Evolutionary conservation across 2,113 vertebrate species (phyloP).

Genomic region (Austrofundulus limnaeus): DNA sequence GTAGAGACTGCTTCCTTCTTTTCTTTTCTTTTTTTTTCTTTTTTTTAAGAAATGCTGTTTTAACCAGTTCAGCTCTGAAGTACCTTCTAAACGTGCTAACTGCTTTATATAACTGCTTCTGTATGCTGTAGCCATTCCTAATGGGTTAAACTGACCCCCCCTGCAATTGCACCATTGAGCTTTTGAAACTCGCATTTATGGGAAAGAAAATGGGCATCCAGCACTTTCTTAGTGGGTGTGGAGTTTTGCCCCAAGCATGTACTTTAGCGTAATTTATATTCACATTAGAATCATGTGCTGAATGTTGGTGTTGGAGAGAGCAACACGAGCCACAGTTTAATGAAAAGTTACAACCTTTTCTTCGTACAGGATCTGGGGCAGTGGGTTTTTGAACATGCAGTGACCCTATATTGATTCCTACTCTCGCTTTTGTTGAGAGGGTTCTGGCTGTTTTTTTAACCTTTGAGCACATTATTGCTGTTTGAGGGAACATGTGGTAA

Average conservation of each 20-base stretch:
- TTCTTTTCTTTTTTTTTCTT: too few relatives aligned
- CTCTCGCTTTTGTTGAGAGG: background rate
- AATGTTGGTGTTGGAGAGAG: conserved; percentile 9
- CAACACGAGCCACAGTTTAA: conserved; percentile 2
- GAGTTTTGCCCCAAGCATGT: conserved; percentile 6
- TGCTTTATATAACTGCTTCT: too few relatives aligned
- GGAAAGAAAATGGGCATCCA: background rate
- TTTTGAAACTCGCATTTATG: conserved; percentile 37
- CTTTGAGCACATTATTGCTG: background rate
- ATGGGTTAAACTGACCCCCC: conserved; percentile 5
- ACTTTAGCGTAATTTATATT: conserved; percentile 1
- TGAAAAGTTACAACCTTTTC: too few relatives aligned
- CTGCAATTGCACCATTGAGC: conserved; percentile 13
- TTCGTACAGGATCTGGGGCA: background rate
- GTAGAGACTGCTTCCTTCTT: too few relatives aligned
- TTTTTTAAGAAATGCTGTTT: conserved; percentile 29
- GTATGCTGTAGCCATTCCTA: background rate
- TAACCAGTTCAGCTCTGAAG: background rate
- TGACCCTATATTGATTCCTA: background rate
- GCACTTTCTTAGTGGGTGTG: conserved; percentile 1
- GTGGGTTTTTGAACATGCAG: background rate
- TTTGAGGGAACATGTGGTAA: background rate
- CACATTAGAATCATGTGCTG: background rate
- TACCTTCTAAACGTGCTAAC: background rate
- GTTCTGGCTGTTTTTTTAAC: background rate